Conservation (phyloP, 2,113 vertebrate species). For the Petrocephalus microphthalmus region DNA sequence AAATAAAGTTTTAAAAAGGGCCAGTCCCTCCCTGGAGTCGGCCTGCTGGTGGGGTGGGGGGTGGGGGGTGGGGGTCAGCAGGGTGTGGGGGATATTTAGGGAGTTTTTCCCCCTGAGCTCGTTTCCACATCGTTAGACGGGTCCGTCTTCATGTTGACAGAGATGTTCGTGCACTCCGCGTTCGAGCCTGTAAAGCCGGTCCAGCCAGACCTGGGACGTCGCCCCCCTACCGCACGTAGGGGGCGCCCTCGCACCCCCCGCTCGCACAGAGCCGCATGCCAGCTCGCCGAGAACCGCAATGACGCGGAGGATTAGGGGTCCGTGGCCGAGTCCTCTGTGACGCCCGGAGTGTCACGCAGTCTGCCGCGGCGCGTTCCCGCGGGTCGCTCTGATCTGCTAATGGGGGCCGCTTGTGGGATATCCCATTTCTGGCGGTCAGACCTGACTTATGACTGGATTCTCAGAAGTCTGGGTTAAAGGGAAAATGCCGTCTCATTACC, state of each 20-base stretch:
- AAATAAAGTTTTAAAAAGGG: constrained; percentile 20
- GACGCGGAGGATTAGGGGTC: not conserved
- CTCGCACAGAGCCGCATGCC: not conserved
- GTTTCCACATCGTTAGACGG: not conserved
- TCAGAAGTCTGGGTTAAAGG: not conserved
- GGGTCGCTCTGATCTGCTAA: not conserved
- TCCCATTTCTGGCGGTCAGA: not conserved
- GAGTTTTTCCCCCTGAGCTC: not conserved
- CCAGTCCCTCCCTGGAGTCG: too few relatives aligned
- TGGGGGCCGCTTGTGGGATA: not conserved
- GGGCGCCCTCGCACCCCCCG: not conserved
- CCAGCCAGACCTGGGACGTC: not conserved
- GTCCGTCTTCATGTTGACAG: not conserved
- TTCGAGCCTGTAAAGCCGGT: not conserved
- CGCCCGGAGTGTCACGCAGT: not conserved
- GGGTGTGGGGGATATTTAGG: not conserved
- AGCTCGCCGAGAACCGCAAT: not conserved
- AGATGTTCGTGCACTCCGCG: not conserved
- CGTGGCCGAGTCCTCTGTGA: too few relatives aligned
- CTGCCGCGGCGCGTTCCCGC: not conserved
- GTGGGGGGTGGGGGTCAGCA: not conserved
- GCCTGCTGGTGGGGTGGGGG: not conserved
- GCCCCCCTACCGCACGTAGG: not conserved
- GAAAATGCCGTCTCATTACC: not conserved
- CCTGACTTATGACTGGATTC: not conserved